Percentiles rank a stretch among this genome's conserved stretches.
phyloP scores from a whole-genome alignment of 2,113 vertebrate species.

The Elaphurus davidianus region DNA sequence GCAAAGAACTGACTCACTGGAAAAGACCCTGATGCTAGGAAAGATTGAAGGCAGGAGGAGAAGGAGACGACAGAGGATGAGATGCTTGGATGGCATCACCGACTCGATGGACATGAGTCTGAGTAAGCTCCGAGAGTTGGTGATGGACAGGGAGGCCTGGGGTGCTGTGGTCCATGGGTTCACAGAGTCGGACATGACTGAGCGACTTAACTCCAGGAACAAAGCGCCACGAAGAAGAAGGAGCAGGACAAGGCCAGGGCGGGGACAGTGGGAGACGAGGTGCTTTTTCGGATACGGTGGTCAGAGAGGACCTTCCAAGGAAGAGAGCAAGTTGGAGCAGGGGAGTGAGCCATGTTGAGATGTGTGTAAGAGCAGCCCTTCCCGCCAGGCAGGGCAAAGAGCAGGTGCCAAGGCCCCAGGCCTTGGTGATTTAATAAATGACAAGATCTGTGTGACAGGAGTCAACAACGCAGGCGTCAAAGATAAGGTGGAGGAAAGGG shows the following conservation, averaged over 20 bases:
- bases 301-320: neutral
- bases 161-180: neutral
- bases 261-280: neutral
- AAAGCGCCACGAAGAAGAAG: neutral
- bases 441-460: neutral
- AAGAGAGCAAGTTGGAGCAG: neutral
- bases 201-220: neutral
- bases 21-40: neutral
- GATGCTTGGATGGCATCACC: neutral
- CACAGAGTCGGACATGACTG: neutral
- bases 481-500: neutral
- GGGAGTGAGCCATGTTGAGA: neutral
- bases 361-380: neutral
- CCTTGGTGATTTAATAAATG: neutral
- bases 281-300: neutral
- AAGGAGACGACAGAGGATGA: neutral
- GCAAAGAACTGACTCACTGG: neutral
- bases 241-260: neutral
- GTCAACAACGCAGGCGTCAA: neutral
- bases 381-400: neutral
- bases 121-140: neutral
- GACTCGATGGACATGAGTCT: neutral
- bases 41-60: neutral
- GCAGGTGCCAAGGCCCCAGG: neutral
- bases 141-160: neutral